Evolutionary conservation across 2,113 vertebrate genomes (phyloP), one percentile per base, ranked within the genome.

Genomic region (Elachura formosa): DNA sequence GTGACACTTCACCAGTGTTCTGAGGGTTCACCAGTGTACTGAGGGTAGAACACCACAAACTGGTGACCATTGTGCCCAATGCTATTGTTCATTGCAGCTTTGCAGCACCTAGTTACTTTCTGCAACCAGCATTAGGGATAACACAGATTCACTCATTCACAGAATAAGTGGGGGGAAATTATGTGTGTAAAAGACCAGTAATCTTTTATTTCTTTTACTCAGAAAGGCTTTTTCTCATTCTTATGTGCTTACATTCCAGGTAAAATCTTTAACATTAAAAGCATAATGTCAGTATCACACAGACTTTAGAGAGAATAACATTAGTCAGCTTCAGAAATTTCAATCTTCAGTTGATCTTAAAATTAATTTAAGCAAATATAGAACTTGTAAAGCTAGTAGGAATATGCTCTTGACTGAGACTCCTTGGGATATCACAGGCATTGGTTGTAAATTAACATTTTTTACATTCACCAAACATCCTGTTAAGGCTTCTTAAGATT

Each of bases 401-500:
- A 63, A 78, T 84, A 51, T 75, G 48, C 31, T 82, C 33, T 83
- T 94, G 62, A 89, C 29, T 34, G 58, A 88, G 14, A 79, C 31
- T 74, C 33, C 84, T 91, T 78, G 45, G 58, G 28, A 62, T 86
- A 94, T 61, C 55, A 56, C 34, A 95, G 36, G 25, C 75, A 81
- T 49, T 85, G 68, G 41, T 72, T 83, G 43, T 62, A 96, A 93
- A 56, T 86, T 89, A 87, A 88, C 25, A 19, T 84, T 92, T 89
- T 64, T 71, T 56, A 91, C 66, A 88, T 92, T 92, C 76, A 86
- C 92, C 41, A 90, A 95, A 93, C 61, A 94, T 76, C 72, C 89
- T 82, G 40, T 86, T 67, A 93, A 84, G 91, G n/a, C 77, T 74
- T 90, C 90, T 94, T 91, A 89, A 89, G 90, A 95, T 91, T 71